Evolutionary conservation across 2,888 invertebrate genomes (phyloP).

Genomic region (Ormyrus thymus): DNA sequence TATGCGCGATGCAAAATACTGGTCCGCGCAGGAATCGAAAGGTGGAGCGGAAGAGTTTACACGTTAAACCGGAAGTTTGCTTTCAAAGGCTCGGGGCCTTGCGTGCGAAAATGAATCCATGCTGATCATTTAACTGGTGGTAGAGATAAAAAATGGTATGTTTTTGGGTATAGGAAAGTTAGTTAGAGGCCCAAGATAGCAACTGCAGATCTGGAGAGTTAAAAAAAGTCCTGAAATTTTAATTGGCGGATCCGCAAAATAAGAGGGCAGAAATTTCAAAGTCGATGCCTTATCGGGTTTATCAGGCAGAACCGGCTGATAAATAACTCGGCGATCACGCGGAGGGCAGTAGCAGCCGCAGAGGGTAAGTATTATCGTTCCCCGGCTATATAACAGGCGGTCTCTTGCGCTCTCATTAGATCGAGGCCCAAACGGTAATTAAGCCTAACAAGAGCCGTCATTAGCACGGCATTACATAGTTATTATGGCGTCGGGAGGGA

Average conservation of each 20-base stretch:
- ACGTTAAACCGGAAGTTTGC: too few species aligned
- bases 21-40: too few species aligned
- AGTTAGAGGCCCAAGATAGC: too few species aligned
- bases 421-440: conserved; percentile 62
- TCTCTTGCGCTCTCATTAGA: conserved; percentile 45
- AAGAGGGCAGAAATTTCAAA: conserved; percentile 4
- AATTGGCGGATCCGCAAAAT: background rate
- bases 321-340: conserved; percentile 26
- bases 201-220: too few species aligned
- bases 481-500: conserved; percentile 61
- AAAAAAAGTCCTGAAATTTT: background rate
- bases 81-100: too few species aligned
- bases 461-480: conserved; percentile 65
- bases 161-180: too few species aligned
- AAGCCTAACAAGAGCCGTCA: conserved; percentile 63
- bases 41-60: too few species aligned
- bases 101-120: too few species aligned
- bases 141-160: too few species aligned
- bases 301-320: conserved; percentile 26
- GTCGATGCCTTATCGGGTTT: conserved; percentile 31
- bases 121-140: too few species aligned
- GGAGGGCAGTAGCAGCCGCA: background rate
- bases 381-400: background rate
- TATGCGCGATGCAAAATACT: background rate
- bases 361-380: conserved; percentile 42